Percentiles rank a stretch among this genome's conserved stretches.
phyloP scores from a whole-genome alignment of 1,140 invertebrate species.

The Eupristina koningsbergeri region DNA sequence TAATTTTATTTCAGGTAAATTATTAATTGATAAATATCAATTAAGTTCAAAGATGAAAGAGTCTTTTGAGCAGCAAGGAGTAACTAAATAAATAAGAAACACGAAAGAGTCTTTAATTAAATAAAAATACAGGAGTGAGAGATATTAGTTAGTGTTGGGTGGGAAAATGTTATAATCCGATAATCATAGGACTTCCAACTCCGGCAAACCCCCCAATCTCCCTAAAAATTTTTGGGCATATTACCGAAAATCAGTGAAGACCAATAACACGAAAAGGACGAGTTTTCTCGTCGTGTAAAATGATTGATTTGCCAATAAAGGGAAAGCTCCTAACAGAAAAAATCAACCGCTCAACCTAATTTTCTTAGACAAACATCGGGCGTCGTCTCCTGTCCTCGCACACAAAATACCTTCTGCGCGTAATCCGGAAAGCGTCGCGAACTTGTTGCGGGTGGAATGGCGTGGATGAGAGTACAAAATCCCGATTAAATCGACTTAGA shows the following conservation, averaged over 20 bases:
- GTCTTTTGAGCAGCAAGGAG: too few species aligned
- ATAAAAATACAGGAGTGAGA: neutral
- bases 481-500: slow-evolving; percentile 57
- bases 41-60: too few species aligned
- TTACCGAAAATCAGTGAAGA: neutral
- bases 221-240: neutral
- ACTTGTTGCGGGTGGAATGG: too few species aligned
- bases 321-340: too few species aligned
- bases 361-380: slow-evolving; percentile 13
- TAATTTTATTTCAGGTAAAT: too few species aligned
- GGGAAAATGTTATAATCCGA: neutral
- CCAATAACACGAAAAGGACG: too few species aligned
- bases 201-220: neutral
- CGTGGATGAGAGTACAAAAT: slow-evolving; percentile 27
- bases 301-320: too few species aligned
- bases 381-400: neutral
- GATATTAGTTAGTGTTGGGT: too few species aligned
- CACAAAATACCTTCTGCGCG: slow-evolving; percentile 47
- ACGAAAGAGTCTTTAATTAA: neutral
- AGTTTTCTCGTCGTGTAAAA: neutral
- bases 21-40: too few species aligned
- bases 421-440: slow-evolving; percentile 48
- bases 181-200: neutral
- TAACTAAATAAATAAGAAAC: too few species aligned
- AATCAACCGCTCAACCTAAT: slow-evolving; percentile 1